A percentile compares a stretch with the other conserved stretches of the same genome.
Conservation (phyloP, 1,140 invertebrate species). For the Elymnias hypermnestra region DNA sequence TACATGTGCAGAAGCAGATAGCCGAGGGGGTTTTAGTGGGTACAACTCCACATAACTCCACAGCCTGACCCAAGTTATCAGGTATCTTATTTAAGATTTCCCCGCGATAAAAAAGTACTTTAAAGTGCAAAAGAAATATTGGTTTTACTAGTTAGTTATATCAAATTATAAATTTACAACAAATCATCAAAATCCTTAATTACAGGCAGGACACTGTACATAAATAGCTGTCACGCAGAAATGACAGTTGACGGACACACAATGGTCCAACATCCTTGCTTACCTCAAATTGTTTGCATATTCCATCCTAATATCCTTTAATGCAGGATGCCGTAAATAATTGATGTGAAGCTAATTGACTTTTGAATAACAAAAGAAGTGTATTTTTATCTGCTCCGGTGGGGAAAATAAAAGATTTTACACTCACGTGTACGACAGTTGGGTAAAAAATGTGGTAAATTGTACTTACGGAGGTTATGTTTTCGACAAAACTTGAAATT, state of each 20-base stretch:
- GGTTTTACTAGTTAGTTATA: too few relatives aligned
- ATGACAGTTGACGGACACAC: not conserved
- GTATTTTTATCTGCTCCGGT: slow-evolving; percentile 2
- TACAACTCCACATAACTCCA: too few relatives aligned
- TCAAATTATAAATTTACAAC: too few relatives aligned
- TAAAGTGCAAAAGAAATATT: too few relatives aligned
- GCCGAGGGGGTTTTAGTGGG: too few relatives aligned
- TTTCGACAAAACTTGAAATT: not conserved
- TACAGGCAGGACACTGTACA: not conserved
- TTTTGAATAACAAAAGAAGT: slow-evolving; percentile 3
- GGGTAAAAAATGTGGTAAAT: not conserved
- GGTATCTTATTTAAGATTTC: too few relatives aligned
- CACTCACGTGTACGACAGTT: not conserved
- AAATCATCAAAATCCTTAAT: slow-evolving; percentile 2
- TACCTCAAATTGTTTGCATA: slow-evolving; percentile 7
- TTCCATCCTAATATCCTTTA: not conserved
- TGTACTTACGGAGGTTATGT: not conserved
- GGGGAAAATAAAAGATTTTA: not conserved
- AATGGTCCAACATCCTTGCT: not conserved
- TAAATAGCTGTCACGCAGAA: not conserved
- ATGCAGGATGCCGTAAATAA: slow-evolving; percentile 1
- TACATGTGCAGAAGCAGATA: too few relatives aligned
- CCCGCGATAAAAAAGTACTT: too few relatives aligned
- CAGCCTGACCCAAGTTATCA: too few relatives aligned
- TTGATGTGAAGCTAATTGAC: not conserved